These are phyloP conservation scores for Syngnathus floridae DNA, from an alignment of 2,113 vertebrate species.

Conservation along the genomic window DNA sequence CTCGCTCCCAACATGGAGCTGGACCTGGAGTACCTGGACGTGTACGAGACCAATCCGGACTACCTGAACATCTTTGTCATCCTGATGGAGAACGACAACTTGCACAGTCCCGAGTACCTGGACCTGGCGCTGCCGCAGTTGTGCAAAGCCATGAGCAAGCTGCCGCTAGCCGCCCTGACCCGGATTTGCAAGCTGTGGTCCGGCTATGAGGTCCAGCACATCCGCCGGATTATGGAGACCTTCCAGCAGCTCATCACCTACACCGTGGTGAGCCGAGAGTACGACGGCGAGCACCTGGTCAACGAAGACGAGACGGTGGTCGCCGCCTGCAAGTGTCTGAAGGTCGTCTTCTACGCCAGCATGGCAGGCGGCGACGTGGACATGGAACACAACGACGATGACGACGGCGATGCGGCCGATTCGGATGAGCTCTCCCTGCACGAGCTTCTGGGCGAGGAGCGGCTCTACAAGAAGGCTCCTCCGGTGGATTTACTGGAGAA, in stretches of 20 bases:
- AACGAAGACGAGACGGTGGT: conserved; percentile 95
- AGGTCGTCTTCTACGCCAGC: conserved; percentile 96
- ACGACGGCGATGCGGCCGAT: conserved; percentile 85
- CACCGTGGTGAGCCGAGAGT: conserved; percentile 95
- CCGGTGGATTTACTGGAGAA: conserved; percentile 87
- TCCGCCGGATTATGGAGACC: conserved; percentile 92
- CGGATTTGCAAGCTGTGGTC: conserved; percentile 88
- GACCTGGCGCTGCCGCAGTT: conserved; percentile 91
- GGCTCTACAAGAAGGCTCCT: conserved; percentile 89
- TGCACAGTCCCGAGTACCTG: conserved; percentile 96
- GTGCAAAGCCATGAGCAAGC: conserved; percentile 97
- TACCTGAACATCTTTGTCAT: conserved; percentile 97
- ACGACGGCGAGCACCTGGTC: conserved; percentile 84
- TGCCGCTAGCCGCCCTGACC: conserved; percentile 85
- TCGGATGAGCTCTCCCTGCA: conserved; percentile 89
- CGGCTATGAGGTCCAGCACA: conserved; percentile 77
- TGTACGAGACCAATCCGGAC: conserved; percentile 87
- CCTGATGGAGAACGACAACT: conserved; percentile 95
- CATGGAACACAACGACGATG: conserved; percentile 86
- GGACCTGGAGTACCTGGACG: conserved; percentile 94
- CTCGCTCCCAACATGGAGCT: conserved; percentile 94
- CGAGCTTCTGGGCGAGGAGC: conserved; percentile 92
- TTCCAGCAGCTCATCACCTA: conserved; percentile 99
- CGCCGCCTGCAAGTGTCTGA: conserved; percentile 92
- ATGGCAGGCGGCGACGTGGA: conserved; percentile 89